Conservation (phyloP, 2,888 invertebrate species). For the Steinernema hermaphroditum region DNA sequence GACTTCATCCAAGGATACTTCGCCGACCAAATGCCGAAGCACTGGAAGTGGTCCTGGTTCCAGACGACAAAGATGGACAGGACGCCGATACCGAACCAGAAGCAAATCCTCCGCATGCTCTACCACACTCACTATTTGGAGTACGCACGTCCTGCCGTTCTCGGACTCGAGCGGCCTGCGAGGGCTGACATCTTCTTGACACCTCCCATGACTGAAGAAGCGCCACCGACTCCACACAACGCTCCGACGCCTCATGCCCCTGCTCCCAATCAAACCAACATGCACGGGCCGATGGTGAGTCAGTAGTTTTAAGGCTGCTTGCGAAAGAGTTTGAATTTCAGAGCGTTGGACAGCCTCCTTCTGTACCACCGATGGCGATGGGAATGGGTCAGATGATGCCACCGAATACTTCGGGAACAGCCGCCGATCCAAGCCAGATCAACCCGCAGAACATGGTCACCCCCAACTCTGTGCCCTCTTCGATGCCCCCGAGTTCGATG, state of each 20-base stretch:
- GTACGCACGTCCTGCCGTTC: conserved; percentile 33
- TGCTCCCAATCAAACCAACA: too few species aligned
- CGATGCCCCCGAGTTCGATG: conserved; percentile 21
- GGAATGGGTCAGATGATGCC: conserved; percentile 7
- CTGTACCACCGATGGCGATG: not conserved
- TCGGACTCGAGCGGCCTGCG: conserved; percentile 21
- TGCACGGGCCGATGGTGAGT: too few species aligned
- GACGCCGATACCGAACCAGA: conserved; percentile 31
- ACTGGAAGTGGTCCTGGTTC: conserved; percentile 29
- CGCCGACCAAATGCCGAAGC: conserved; percentile 36
- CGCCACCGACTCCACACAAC: conserved; percentile 4
- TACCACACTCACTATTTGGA: conserved; percentile 40
- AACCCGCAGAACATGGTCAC: not conserved
- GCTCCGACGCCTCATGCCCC: conserved; percentile 3
- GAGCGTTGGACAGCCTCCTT: not conserved
- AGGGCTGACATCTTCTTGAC: conserved; percentile 36
- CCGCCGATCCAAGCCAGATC: not conserved
- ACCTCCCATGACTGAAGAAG: conserved; percentile 10
- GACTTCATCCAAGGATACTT: conserved; percentile 42
- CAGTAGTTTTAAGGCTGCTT: too few species aligned
- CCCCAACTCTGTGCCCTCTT: not conserved
- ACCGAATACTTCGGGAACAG: not conserved
- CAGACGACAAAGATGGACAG: conserved; percentile 33
- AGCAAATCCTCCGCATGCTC: conserved; percentile 38
- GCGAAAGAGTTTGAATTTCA: too few species aligned